Base-by-base conservation (phyloP, 1,140 invertebrate genomes). In the Bombus cullumanus region DNA sequence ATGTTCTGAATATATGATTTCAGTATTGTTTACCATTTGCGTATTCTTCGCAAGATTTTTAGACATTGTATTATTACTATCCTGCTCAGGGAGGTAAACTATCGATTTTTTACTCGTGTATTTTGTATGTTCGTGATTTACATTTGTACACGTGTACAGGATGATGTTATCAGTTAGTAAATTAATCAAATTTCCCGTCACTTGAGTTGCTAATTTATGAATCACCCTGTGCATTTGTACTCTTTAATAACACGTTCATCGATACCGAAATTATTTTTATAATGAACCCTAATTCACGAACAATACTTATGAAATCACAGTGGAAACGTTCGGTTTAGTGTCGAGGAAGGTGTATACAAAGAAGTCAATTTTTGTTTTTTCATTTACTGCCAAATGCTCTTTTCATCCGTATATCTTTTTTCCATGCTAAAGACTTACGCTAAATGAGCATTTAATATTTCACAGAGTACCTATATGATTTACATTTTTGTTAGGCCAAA, bases 401-500 rank as follows among this genome's bases (percentile, higher is more conserved):
- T 73, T 72, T 66, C 37, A 57, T 71, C 39, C 37, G 18, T 59
- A 47, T 41, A 72, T 82, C 57, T 83, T 53, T 80, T 80, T 79
- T 81, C 73, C 43, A 79, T 22, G 18, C 47, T 53, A 53, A 53
- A 53, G 47, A 53, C 47, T 53, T 81, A 53, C 43, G 66, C 82
- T 59, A 31, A 62, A 86, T 62, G 86, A 87, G 77, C 88, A 87
- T 90, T 90, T 89, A 87, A 84, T 75, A 39, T 80, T 81, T 85
- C 41, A 84, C 72, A 72, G 57, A 66, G 73, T 89, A 90, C 85
- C 89, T 89, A 87, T 34, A 68, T 79, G 76, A 83, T 86, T 73
- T 89, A 84, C 66, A 69, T 64, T 80, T 88, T 80, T 53, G 76
- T 89, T 77, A 81, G 89, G 89, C 89, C 89, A 90, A 90, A 90